phyloP scores from a whole-genome alignment of 2,113 vertebrate genomes.

The Eretmochelys imbricata region DNA sequence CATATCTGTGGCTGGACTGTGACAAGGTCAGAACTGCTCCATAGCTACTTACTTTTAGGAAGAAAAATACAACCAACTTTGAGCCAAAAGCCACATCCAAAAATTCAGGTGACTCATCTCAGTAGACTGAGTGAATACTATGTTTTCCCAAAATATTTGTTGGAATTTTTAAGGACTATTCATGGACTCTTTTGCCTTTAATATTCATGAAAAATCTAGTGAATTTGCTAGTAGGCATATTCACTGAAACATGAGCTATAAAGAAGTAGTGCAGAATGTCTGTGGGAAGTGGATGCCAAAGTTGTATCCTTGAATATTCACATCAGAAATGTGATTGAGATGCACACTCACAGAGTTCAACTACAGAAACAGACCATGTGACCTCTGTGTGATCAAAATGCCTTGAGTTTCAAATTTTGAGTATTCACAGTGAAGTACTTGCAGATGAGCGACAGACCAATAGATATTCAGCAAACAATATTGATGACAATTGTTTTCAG shows the following conservation, averaged over 20 bases:
- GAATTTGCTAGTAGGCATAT: not conserved
- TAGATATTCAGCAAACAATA: not conserved
- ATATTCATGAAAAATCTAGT: not conserved
- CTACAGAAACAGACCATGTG: not conserved
- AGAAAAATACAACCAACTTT: not conserved
- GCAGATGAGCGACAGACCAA: not conserved
- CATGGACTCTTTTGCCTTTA: not conserved
- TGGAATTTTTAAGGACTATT: not conserved
- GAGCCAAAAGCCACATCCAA: not conserved
- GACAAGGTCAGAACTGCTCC: not conserved
- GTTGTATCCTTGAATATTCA: not conserved
- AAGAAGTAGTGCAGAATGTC: not conserved
- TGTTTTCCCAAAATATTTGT: not conserved
- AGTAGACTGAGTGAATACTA: not conserved
- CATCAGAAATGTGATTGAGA: not conserved
- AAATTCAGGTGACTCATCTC: fast-evolving
- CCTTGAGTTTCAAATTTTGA: not conserved
- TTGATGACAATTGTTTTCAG: not conserved
- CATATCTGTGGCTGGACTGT: not conserved
- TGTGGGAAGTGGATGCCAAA: not conserved
- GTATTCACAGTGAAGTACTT: fast-evolving
- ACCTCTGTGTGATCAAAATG: not conserved
- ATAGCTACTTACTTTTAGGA: not conserved
- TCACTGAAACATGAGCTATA: fast-evolving
- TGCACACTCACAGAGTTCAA: not conserved